Evolutionary conservation across 2,113 vertebrate genomes (phyloP), one percentile per base, ranked within the genome.

Genomic region (Cochlearius cochlearius): DNA sequence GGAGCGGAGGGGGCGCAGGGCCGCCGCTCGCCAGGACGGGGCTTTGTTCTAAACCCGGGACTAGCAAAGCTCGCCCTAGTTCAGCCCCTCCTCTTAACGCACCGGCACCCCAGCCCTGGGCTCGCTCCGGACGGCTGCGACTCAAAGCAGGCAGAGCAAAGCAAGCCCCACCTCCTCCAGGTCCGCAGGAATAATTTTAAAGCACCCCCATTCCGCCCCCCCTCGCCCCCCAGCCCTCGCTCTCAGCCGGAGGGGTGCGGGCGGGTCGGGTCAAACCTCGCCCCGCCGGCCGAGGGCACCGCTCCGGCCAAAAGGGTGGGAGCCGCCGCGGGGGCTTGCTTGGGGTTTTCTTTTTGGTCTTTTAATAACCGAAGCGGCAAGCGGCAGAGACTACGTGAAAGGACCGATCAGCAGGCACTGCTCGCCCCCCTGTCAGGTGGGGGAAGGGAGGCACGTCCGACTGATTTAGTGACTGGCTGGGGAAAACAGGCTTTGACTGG

Each of bases 401-500:
- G 85, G 52, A 41, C 19, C 19, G 69, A 82, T 79, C 43, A 76
- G 81, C 81, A 75, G 62, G 67, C 93, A 3, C 74, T 66, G 47
- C 12, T 81, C 49, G 4, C 34, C 78, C 16, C 53, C 4, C 10
- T 15, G 63, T 34, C 56, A 29, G 66, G 34, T 12, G 85, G 88
- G 81, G 85, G 66, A 91, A 82, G 85, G 92, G 87, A 94, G 71
- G 16, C 59, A 13, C 76, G 86, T 86, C 77, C 13, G 1, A 25
- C 62, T 82, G 81, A 53, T 95, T 76, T 88, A 73, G 68, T 85
- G 78, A 79, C 78, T n/a, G 53, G 3, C 81, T 49, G 11, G 74
- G 62, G 49, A 87, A 89, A 82, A 94, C 66, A 55, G 14, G 36
- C 74, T 94, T 29, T 66, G 90, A 55, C 80, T 68, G 82, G 34